Evolutionary conservation across 1,140 invertebrate genomes (phyloP).

Genomic region (Zaprionus davidi): DNA sequence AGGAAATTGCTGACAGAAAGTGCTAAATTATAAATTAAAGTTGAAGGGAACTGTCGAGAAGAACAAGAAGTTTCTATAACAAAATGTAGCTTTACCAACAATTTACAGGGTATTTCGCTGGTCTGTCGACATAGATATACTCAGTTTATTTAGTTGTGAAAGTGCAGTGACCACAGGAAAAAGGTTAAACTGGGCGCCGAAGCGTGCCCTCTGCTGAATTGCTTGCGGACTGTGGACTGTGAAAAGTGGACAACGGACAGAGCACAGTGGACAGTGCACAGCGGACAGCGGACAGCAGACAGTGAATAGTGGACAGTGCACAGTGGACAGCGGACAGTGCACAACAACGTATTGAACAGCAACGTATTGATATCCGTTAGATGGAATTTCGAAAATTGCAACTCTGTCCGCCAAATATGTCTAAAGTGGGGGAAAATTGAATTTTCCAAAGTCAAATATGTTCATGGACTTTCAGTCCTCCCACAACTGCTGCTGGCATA

Average conservation of each 20-base stretch:
- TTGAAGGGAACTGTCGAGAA: too few species aligned
- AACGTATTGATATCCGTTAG: background rate
- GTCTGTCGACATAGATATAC: slow-evolving; percentile 4
- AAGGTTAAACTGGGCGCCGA: slow-evolving; percentile 69
- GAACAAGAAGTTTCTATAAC: background rate
- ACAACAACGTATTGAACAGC: background rate
- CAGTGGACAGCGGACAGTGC: background rate
- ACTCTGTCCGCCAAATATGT: background rate
- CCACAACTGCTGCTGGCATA: slow-evolving; percentile 20
- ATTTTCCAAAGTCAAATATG: slow-evolving; percentile 10
- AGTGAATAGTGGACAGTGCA: background rate
- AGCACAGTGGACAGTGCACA: background rate
- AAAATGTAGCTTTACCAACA: background rate
- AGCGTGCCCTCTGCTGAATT: slow-evolving; percentile 59
- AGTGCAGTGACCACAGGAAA: slow-evolving; percentile 63
- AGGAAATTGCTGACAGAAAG: background rate
- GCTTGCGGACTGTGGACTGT: slow-evolving; percentile 2
- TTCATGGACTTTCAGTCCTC: slow-evolving; percentile 36
- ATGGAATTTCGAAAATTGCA: background rate
- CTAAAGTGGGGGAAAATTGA: background rate
- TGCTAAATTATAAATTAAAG: too few species aligned
- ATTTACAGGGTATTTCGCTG: slow-evolving; percentile 10
- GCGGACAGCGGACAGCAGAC: background rate
- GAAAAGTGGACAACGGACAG: background rate
- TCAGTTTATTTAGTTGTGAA: slow-evolving; percentile 63